These are phyloP conservation scores for Denticeps clupeoides DNA, from an alignment of 2,797 vertebrate genomes.

Conservation along the genomic window DNA sequence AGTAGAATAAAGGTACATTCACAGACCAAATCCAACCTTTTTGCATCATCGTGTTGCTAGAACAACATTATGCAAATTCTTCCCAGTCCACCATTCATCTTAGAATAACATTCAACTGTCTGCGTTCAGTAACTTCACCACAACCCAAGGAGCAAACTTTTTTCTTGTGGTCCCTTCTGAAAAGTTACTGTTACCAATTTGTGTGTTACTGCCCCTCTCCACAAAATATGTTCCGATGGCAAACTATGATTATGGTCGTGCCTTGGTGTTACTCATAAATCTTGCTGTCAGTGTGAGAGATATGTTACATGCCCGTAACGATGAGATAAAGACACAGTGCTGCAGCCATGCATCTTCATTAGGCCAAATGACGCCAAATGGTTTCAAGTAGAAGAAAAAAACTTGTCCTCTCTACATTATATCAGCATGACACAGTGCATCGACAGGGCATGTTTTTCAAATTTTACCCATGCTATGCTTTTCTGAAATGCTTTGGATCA, in stretches of 20 bases:
- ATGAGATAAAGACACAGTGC: conserved; percentile 8
- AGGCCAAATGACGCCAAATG: background rate
- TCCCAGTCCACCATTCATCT: too few relatives aligned
- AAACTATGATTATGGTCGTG: background rate
- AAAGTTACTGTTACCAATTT: too few relatives aligned
- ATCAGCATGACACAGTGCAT: conserved; percentile 44
- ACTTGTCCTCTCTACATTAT: conserved; percentile 15
- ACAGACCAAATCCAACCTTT: too few relatives aligned
- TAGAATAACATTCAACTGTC: too few relatives aligned
- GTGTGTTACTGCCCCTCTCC: background rate
- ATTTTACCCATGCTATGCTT: conserved; percentile 29
- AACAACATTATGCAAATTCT: too few relatives aligned
- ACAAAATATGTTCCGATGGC: background rate
- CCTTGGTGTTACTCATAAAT: conserved; percentile 8
- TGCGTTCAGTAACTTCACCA: too few relatives aligned
- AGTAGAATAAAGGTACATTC: too few relatives aligned
- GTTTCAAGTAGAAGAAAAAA: background rate
- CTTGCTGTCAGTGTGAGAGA: conserved; percentile 9
- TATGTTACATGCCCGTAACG: conserved; percentile 10
- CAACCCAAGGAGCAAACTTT: too few relatives aligned
- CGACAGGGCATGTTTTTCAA: conserved; percentile 45
- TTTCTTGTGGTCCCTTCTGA: too few relatives aligned
- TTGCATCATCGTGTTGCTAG: too few relatives aligned
- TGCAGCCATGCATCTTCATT: conserved; percentile 2
- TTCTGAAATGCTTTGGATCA: background rate